A percentile compares a stretch with the other conserved stretches of the same genome.
These are phyloP conservation scores for Eulemur rubriventer DNA, from an alignment of 2,797 vertebrate species.

Conservation along the genomic window DNA sequence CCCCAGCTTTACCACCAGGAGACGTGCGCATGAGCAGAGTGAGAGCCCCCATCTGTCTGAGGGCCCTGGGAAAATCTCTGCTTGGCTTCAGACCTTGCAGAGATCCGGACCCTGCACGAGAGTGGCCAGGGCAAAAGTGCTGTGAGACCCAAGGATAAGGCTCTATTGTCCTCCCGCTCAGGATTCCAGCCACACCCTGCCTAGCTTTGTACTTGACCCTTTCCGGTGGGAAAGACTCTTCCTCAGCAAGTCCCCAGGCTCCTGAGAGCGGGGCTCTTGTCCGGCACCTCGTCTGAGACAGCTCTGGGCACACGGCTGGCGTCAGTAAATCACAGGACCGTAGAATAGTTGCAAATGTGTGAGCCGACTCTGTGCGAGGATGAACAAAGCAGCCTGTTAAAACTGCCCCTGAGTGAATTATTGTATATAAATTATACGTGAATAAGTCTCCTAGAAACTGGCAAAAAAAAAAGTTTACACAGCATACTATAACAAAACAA, in stretches of 20 bases:
- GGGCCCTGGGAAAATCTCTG: background rate
- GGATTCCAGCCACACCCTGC: background rate
- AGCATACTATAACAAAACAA: too few species aligned
- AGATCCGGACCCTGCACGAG: background rate
- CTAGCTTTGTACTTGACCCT: background rate
- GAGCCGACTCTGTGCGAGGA: background rate
- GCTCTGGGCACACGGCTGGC: accelerated
- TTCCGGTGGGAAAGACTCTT: background rate
- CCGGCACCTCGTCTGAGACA: background rate
- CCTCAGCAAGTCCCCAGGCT: background rate
- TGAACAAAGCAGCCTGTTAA: background rate
- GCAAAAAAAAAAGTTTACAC: too few species aligned
- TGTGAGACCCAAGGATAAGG: background rate
- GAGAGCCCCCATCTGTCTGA: background rate
- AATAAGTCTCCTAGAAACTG: too few species aligned
- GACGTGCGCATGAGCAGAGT: background rate
- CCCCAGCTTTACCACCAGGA: background rate
- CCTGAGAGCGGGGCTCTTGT: background rate
- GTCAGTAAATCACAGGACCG: background rate
- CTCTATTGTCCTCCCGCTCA: background rate
- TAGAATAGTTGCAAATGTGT: background rate
- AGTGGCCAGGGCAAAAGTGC: background rate
- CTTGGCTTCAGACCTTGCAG: background rate
- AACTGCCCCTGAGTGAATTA: background rate
- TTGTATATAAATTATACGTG: too few species aligned